phyloP scores from a whole-genome alignment of 2,113 vertebrate species.

The Rhineura floridana region DNA sequence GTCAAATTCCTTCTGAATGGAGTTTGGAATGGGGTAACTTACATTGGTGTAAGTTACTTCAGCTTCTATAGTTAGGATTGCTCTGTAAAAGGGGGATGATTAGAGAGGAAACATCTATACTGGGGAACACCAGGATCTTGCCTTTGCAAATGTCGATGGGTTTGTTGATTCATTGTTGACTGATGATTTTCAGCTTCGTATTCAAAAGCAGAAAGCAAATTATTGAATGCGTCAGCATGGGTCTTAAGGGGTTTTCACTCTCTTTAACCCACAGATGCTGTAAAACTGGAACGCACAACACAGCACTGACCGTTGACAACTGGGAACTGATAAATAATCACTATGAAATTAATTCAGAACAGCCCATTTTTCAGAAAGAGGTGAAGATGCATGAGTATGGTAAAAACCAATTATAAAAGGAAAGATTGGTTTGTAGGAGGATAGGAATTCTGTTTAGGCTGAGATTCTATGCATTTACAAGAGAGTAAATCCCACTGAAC shows the following conservation, averaged over 20 bases:
- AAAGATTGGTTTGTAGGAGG: background rate
- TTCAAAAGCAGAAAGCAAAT: background rate
- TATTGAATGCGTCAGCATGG: background rate
- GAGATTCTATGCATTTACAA: background rate
- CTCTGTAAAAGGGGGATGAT: too few relatives aligned
- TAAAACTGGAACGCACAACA: background rate
- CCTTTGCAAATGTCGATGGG: background rate
- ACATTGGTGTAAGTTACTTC: too few relatives aligned
- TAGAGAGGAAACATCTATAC: too few relatives aligned
- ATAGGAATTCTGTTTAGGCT: background rate
- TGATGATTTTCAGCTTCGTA: background rate
- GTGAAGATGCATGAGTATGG: background rate
- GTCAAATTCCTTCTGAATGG: too few relatives aligned
- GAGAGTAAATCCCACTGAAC: background rate
- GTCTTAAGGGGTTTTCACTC: background rate
- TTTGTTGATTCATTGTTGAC: background rate
- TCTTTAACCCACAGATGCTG: background rate
- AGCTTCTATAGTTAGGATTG: too few relatives aligned
- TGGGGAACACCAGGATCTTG: background rate
- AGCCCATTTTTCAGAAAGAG: background rate
- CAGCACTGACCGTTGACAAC: background rate
- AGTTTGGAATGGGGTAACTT: too few relatives aligned
- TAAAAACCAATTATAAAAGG: background rate
- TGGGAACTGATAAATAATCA: background rate
- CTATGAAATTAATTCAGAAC: background rate